phyloP scores from a whole-genome alignment of 2,888 invertebrate species.

The Pinctada fucata region DNA sequence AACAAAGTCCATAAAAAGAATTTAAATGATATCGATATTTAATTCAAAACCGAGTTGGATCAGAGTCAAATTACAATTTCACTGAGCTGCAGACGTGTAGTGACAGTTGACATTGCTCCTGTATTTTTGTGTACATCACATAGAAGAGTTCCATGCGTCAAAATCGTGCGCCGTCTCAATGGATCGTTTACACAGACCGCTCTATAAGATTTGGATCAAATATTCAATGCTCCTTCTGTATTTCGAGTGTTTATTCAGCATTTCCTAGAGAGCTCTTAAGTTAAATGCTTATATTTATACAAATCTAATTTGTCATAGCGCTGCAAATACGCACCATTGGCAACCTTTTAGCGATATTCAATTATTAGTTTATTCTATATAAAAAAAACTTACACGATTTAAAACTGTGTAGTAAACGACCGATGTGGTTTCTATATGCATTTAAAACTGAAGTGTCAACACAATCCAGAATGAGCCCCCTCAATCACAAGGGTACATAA shows the following conservation, averaged over 20 bases:
- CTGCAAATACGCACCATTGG: not conserved
- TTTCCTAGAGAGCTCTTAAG: not conserved
- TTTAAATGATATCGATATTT: too few species aligned
- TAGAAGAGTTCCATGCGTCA: not conserved
- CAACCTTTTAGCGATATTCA: slow-evolving; percentile 1
- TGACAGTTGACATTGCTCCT: not conserved
- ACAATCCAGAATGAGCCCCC: too few species aligned
- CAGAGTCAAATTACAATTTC: too few species aligned
- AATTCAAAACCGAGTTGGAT: too few species aligned
- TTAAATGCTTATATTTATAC: not conserved
- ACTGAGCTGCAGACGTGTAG: too few species aligned
- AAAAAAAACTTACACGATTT: slow-evolving; percentile 1
- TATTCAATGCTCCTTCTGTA: not conserved
- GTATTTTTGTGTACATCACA: not conserved
- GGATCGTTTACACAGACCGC: not conserved
- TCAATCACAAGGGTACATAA: too few species aligned
- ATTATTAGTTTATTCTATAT: not conserved
- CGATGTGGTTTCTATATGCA: not conserved
- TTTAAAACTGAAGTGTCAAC: not conserved
- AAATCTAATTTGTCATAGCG: not conserved
- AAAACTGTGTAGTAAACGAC: not conserved
- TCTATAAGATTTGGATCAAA: not conserved
- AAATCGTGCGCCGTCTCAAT: not conserved
- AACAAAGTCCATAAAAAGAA: too few species aligned
- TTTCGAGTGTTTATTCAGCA: not conserved